Evolutionary conservation across 1,140 invertebrate species (phyloP), one percentile per base, ranked within the genome.

Genomic region (Drosophila nikananu): DNA sequence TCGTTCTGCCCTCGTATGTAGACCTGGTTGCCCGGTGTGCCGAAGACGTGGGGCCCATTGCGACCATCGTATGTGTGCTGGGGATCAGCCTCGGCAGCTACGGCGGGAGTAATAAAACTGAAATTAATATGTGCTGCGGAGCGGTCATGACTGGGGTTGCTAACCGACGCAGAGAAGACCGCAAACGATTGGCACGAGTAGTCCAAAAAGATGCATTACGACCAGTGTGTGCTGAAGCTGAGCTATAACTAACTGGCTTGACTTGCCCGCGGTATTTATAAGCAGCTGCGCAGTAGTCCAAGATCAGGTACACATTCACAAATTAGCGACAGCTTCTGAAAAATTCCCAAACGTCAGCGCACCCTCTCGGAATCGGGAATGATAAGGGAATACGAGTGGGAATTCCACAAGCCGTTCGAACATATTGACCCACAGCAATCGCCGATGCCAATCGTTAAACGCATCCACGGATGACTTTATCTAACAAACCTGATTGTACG

Each of bases 401-500:
- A 72, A 71, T 72, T 71, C 57, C 65, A 49, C 35, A 70, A 58
- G 9, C 32, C n/a, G 17, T 49, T 57, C 23, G 41, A 59, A 27
- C 32, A 32, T 54, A 63, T 52, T 74, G 57, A 74, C 68, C 68
- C 30, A 27, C 23, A 51, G 49, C 27, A 49, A 39, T 59, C 52
- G 37, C 10, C 23, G 35, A 46, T 23, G 54, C 19, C 21, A 32
- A 55, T 71, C 39, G 17, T 70, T 21, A 72, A 81, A 19, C 60
- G 77, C 49, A 78, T 81, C 13, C 71, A 91, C 54, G 71, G 83
- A 12, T 73, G 84, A 27, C 74, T 83, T 2, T 83, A 77, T 27
- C 70, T 92, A 48, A 76, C 87, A 44, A 92, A 92, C 58, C 59
- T 91, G 37, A 82, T 91, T 89, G 62, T 86, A 80, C 67, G 77